Base-by-base conservation (phyloP, 1,140 invertebrate genomes). In the Lasioglossum albipes region DNA sequence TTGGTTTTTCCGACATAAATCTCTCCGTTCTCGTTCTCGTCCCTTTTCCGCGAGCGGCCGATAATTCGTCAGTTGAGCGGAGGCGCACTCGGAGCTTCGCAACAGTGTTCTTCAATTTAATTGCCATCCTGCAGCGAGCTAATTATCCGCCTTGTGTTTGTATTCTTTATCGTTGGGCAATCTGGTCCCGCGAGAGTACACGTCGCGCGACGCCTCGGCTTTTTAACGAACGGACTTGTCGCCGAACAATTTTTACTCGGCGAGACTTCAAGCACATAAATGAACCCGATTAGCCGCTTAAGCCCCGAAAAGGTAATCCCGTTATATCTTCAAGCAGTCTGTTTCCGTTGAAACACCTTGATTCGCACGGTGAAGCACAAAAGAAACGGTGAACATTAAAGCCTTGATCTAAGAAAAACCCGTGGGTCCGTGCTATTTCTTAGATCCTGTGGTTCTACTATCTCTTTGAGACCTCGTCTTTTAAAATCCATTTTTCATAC, bases 31-130 rank as follows among this genome's bases (percentile, higher is more conserved):
- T 3, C 42, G 16, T 49, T 71, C 20, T 22, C 16, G 10, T 41
- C n/a, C 16, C n/a, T 81, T 69, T 77, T 49, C 70, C 42, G 22
- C 59, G 31, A n/a, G 27, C 13, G 41, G 22, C 52, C 75, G 57
- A 81, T 81, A 76, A 42, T 16, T 45, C 27, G 36, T 77, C 61
- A 61, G 70, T 61, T 71, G n/a, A n/a, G n/a, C 67, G 61, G 70
- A 81, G 77, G 27, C 67, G 18, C 49, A 70, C 57, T 70, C 74
- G 10, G 31, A 57, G 41, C 41, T n/a, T 16, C 54, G 66, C 54
- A 41, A 45, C 75, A 54, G 67, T 70, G 68, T 77, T 77, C 79
- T 81, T 77, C 79, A 77, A 81, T 81, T 81, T 81, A 81, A 81
- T 81, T 78, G 68, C 75, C 67, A 7, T 36, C 57, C 18, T 16